Evolutionary conservation across 2,888 invertebrate species (phyloP).

Genomic region (Spisula subtruncata): DNA sequence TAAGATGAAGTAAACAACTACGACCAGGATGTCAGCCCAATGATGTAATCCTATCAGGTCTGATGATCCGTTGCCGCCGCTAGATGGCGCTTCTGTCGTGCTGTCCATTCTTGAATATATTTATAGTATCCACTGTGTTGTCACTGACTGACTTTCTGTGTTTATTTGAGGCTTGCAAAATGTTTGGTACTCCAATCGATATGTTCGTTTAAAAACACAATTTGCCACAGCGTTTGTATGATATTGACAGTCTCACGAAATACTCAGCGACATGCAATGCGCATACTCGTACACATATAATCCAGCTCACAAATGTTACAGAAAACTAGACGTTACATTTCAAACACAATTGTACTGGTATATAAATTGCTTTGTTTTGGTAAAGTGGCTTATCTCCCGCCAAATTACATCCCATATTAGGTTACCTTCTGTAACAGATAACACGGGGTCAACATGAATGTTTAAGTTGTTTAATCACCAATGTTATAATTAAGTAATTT

Average conservation of each 20-base stretch:
- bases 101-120: background rate
- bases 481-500: conserved; percentile 1
- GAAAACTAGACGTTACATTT: no score
- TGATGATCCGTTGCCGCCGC: background rate
- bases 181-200: no score
- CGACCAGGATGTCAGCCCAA: conserved; percentile 82
- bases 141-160: no score
- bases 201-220: no score
- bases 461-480: background rate
- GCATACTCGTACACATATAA: no score
- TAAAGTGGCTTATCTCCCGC: background rate
- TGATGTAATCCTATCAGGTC: conserved; percentile 76
- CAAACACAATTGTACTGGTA: no score
- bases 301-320: no score
- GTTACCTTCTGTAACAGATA: background rate
- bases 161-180: no score
- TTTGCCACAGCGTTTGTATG: no score
- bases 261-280: no score
- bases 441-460: conserved; percentile 1
- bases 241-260: no score
- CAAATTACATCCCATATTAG: conserved; percentile 10
- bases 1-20: conserved; percentile 84
- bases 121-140: no score
- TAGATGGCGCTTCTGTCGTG: background rate
- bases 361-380: conserved; percentile 16